Base-by-base conservation (phyloP, 2,888 invertebrate genomes). In the Clunio marinus region DNA sequence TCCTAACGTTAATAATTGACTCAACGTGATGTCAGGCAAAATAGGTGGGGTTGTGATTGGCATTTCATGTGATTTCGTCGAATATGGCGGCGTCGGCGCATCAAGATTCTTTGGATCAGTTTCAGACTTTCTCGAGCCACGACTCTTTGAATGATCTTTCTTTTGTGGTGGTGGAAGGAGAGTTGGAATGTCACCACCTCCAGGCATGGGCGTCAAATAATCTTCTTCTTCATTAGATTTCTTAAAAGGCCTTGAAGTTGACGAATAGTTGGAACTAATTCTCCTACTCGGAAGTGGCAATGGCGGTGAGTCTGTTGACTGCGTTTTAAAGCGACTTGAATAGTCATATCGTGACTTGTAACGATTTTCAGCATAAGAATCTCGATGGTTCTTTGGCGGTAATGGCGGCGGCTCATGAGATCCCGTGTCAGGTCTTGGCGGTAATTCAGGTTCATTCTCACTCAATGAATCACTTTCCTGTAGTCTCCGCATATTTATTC, bases 1-100 rank as follows among this genome's bases (percentile, higher is more conserved):
- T 72, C 89, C 89, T 74, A 90, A 85, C 1, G 91, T 88, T 28
- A 93, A 87, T 69, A 93, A 82, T 76, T 93, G 91, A 73, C 86
- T 88, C 70, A 93, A 81, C 1, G 92, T 92, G 71, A 92, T 91
- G 76, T 92, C 90, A 32, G 78, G 77, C 45, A 77, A 74, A 15
- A 76, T 73, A 10, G 75, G 69, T 62, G 73, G 59, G 69, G 74
- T 75, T 2, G 69, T 32, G 17, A 66, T 66, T 13, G 71, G 46
- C 17, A 51, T 51, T 24, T n/a, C 70, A 51, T 15, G 59, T 60
- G 20, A 13, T 70, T 70, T 67, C 70, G 70, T 45, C 74, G 75
- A 76, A 77, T 76, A 0, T 75, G 73, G 46, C 22, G 62, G 57
- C 41, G 65, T 68, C 32, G 32, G n/a, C 62, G 69, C 62, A 15